Evolutionary conservation across 2,113 vertebrate species (phyloP).

Genomic region (Pholis gunnellus): DNA sequence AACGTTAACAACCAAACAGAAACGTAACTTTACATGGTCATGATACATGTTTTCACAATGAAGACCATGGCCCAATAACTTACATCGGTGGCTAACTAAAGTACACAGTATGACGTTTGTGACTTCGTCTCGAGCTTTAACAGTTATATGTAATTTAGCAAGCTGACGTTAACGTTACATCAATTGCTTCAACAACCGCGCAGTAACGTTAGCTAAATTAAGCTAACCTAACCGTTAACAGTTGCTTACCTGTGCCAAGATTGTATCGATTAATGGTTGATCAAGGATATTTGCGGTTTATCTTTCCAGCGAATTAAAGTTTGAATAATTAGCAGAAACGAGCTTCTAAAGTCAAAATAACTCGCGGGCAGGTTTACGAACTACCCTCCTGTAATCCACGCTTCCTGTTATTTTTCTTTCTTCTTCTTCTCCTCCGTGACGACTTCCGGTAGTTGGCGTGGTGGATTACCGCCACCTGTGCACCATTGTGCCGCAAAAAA

Average conservation of each 20-base stretch:
- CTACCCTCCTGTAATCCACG: accelerated
- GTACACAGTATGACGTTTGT: neutral
- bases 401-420: neutral
- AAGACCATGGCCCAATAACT: neutral
- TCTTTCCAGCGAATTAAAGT: neutral
- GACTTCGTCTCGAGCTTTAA: neutral
- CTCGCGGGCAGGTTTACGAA: neutral
- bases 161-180: neutral
- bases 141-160: neutral
- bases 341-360: accelerated
- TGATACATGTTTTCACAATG: neutral
- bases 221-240: neutral
- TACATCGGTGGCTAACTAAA: neutral
- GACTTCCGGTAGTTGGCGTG: neutral
- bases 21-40: neutral
- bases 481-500: neutral
- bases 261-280: neutral
- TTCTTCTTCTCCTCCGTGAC: neutral
- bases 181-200: neutral
- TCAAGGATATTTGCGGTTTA: neutral
- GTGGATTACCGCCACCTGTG: constrained; percentile 29
- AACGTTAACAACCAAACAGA: neutral
- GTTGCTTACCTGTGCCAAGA: neutral
- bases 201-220: neutral
- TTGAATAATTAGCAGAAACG: neutral